Conservation (phyloP, 2,113 vertebrate genomes). For the Pachypanchax playfairii region DNA sequence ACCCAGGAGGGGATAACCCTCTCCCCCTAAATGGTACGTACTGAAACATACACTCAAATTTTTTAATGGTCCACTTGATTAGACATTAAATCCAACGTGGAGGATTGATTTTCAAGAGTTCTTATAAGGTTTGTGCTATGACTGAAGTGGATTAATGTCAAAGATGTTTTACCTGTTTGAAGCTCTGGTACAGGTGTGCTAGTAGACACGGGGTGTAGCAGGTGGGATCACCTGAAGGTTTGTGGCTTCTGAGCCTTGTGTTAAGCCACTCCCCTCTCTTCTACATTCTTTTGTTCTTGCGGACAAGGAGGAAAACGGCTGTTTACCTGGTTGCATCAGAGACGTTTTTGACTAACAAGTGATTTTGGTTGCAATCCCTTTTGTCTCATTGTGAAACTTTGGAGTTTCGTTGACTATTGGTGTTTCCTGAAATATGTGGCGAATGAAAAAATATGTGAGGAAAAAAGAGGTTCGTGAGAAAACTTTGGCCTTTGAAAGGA, state of each 20-base stretch:
- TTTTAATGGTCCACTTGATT: background rate
- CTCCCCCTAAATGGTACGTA: constrained; percentile 88
- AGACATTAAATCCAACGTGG: background rate
- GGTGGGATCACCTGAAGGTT: background rate
- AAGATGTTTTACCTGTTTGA: background rate
- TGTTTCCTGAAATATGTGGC: background rate
- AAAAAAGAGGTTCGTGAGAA: background rate
- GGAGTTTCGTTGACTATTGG: too few relatives aligned
- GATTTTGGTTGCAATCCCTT: background rate
- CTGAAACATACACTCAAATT: background rate
- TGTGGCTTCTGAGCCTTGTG: background rate
- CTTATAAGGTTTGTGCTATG: background rate
- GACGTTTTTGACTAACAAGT: background rate
- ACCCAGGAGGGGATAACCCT: constrained; percentile 86
- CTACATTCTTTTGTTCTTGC: background rate
- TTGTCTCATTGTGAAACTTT: background rate
- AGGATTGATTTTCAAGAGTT: background rate
- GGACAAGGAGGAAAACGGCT: background rate
- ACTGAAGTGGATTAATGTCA: background rate
- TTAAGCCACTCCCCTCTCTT: background rate
- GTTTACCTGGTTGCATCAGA: background rate
- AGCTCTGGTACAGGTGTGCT: background rate
- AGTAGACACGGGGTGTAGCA: background rate
- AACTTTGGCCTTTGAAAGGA: background rate
- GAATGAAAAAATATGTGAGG: background rate